phyloP scores from a whole-genome alignment of 2,113 vertebrate species.

The Pogona vitticeps region DNA sequence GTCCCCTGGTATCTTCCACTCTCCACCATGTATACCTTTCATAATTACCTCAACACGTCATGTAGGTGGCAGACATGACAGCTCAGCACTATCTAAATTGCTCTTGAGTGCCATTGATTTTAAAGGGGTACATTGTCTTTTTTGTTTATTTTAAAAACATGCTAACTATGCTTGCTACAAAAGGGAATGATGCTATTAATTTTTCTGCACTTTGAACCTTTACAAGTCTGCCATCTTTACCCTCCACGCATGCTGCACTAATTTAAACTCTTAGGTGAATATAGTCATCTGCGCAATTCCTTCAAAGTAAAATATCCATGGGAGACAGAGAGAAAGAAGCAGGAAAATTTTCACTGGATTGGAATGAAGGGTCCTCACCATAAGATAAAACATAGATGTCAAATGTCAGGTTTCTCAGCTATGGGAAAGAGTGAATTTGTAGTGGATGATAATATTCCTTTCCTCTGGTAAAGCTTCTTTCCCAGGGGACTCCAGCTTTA shows the following conservation, averaged over 20 bases:
- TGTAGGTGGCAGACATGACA: neutral
- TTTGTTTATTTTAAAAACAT: neutral
- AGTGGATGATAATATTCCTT: fast-evolving
- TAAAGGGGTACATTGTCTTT: neutral
- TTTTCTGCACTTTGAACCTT: neutral
- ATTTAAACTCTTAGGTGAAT: neutral
- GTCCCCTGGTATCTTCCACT: neutral
- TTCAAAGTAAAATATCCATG: fast-evolving
- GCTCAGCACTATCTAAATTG: neutral
- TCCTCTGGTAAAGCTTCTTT: conserved; percentile 29
- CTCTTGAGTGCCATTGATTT: neutral
- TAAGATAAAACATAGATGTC: neutral
- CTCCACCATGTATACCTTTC: neutral
- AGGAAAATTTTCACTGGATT: neutral
- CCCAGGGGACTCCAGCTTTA: neutral
- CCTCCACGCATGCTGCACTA: neutral
- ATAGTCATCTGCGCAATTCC: fast-evolving
- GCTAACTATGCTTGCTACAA: neutral
- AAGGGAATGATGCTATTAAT: conserved; percentile 2
- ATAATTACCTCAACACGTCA: neutral
- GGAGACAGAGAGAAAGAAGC: neutral
- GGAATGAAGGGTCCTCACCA: neutral
- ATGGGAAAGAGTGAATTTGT: neutral
- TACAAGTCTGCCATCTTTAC: neutral
- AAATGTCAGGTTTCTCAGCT: neutral